Percentiles rank a stretch among this genome's conserved stretches.
Evolutionary conservation across 2,113 vertebrate species (phyloP).

Genomic region (Notarius lentiginosus): DNA sequence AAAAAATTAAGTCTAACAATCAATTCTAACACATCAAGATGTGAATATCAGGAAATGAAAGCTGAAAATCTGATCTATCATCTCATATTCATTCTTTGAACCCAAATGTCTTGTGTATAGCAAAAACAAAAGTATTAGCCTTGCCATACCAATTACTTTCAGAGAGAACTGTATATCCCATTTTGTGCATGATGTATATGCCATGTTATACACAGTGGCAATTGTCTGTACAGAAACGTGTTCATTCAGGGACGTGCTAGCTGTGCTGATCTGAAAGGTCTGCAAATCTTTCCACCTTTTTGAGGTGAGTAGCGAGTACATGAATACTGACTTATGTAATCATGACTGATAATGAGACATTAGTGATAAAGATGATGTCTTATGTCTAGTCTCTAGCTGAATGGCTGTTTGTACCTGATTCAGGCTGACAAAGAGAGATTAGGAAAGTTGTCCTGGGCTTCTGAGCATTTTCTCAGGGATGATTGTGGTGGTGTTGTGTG

Average conservation of each 20-base stretch:
- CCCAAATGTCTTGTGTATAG: neutral
- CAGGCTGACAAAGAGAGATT: conserved; percentile 41
- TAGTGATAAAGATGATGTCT: conserved; percentile 30
- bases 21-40: neutral
- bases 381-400: conserved; percentile 37
- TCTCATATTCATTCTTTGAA: neutral
- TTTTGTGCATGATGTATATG: neutral
- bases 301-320: neutral
- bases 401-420: conserved; percentile 52
- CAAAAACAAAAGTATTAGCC: neutral
- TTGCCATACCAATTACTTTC: neutral
- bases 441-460: conserved; percentile 45
- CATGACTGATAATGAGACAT: conserved; percentile 36
- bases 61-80: neutral
- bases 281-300: conserved; percentile 3
- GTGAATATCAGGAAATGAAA: neutral
- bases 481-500: conserved; percentile 73
- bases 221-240: neutral
- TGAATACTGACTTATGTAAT: conserved; percentile 35
- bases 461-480: conserved; percentile 71
- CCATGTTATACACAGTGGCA: neutral
- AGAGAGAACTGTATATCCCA: too few relatives aligned
- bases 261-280: neutral
- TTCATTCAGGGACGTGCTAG: neutral
- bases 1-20: too few relatives aligned